Conservation (phyloP, 2,888 invertebrate genomes). For the Tinea pellionella region DNA sequence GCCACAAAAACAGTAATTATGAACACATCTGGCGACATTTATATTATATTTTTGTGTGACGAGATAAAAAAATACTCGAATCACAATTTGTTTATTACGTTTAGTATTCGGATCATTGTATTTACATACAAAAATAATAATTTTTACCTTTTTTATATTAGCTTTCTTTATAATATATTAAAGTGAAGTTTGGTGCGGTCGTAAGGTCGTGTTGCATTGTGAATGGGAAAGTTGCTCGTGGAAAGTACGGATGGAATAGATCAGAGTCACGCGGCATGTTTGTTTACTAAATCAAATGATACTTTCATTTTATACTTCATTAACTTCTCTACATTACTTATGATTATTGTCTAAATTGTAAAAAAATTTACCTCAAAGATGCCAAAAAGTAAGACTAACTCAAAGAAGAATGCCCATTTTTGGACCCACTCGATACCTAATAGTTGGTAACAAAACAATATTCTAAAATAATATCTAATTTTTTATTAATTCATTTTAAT, state of each 20-base stretch:
- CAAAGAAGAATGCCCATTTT: too few relatives aligned
- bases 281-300: constrained; percentile 13
- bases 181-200: constrained; percentile 26
- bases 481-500: too few relatives aligned
- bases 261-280: constrained; percentile 12
- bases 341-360: background rate
- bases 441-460: too few relatives aligned
- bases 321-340: background rate
- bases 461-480: too few relatives aligned
- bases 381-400: too few relatives aligned
- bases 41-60: too few relatives aligned
- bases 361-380: too few relatives aligned
- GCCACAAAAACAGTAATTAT: too few relatives aligned
- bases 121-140: background rate
- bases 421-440: too few relatives aligned
- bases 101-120: background rate
- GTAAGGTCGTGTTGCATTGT: constrained; percentile 62
- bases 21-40: too few relatives aligned
- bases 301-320: constrained; percentile 14
- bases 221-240: constrained; percentile 66
- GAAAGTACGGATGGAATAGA: constrained; percentile 49
- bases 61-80: background rate
- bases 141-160: background rate
- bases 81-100: background rate
- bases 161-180: background rate